Evolutionary conservation across 1,140 invertebrate genomes (phyloP), one percentile per base, ranked within the genome.

Genomic region (Zaprionus davidi): DNA sequence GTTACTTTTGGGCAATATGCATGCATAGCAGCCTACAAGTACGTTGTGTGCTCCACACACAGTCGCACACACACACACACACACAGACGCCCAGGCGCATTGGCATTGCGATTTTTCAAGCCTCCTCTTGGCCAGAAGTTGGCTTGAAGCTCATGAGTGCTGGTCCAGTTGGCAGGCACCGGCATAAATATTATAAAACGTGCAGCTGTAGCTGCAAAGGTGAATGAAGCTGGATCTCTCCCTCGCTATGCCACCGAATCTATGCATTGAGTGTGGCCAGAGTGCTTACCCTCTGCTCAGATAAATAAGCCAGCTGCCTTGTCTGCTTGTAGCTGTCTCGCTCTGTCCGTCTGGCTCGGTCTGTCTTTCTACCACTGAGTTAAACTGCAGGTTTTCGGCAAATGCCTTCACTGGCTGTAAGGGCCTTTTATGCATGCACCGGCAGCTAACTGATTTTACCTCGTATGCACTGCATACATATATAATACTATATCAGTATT

Each of bases 131-230:
- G 46, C 36, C 57, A 41, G 56, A 44, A 53, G 41, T 53, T 36
- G 22, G 15, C n/a, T 70, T 1, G 13, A 46, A 28, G 59, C 57
- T 75, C 71, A 71, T 77, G 68, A 72, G 77, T 77, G 74, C 63
- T 71, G 69, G 78, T 77, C 75, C 78, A 77, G 74, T 77, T 79
- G 78, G 84, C 84, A 71, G 78, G 78, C 69, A 75, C 69, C 80
- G 83, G 83, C 83, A 87, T 87, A 87, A 87, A 87, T 87, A 88
- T 88, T 87, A 82, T 78, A 87, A 88, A 87, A 88, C 77, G 84
- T 88, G 84, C 81, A 72, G 65, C 72, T 71, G 69, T 6, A 41
- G 49, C 82, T 80, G 55, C 66, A 87, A 73, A 87, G 81, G 84
- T 87, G 77, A 87, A 75, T 79, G 69, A 51, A 71, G 72, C 78